phyloP scores from a whole-genome alignment of 2,888 invertebrate species.

The Copidosoma aretas region DNA sequence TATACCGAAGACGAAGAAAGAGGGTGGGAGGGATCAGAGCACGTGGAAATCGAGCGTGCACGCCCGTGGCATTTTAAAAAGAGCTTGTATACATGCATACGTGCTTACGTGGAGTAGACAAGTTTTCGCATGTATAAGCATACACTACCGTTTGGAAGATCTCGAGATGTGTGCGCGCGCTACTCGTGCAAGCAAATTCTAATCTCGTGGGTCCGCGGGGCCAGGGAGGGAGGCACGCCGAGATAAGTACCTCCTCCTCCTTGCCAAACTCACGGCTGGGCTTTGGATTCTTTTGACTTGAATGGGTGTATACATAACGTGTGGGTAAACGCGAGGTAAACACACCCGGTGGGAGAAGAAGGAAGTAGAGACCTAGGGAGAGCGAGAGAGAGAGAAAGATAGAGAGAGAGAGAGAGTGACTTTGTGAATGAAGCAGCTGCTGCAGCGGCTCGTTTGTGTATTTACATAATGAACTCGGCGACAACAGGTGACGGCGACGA shows the following conservation, averaged over 20 bases:
- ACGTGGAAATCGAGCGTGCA: conserved; percentile 16
- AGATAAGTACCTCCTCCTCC: conserved; percentile 1
- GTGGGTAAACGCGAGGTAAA: not conserved
- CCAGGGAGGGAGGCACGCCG: not conserved
- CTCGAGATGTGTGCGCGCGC: not conserved
- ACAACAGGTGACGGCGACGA: not conserved
- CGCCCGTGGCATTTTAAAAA: conserved; percentile 20
- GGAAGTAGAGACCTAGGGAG: not conserved
- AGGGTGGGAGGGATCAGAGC: not conserved
- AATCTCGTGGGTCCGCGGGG: conserved; percentile 19
- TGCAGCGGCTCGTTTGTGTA: too few relatives aligned
- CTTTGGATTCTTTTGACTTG: conserved; percentile 25
- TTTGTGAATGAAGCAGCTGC: too few relatives aligned
- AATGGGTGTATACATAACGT: not conserved
- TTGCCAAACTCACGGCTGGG: not conserved
- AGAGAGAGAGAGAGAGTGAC: too few relatives aligned
- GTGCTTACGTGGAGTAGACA: too few relatives aligned
- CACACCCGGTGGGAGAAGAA: not conserved
- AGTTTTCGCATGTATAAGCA: too few relatives aligned
- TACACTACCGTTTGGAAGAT: not conserved
- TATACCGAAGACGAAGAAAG: not conserved
- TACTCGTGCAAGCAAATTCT: conserved; percentile 17
- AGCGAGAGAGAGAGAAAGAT: not conserved
- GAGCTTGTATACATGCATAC: not conserved
- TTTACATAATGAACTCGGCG: too few relatives aligned